Percentiles rank a stretch among this genome's conserved stretches.
Evolutionary conservation across 1,140 invertebrate genomes (phyloP).

Genomic region (Coelopa frigida): DNA sequence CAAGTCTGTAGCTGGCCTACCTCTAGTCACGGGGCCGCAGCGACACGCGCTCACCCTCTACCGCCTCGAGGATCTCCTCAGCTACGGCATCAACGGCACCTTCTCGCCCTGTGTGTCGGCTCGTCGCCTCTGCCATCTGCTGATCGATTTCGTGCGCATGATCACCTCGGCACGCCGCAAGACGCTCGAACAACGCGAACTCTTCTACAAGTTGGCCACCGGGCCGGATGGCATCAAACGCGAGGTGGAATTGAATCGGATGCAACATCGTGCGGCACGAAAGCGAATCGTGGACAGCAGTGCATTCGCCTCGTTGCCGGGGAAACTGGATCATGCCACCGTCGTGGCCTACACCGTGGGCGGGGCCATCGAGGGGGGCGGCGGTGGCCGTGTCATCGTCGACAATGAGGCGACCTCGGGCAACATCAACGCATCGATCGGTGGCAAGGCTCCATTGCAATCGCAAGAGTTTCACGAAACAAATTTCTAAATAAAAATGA

Average conservation of each 20-base stretch:
- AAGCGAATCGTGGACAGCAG: constrained; percentile 39
- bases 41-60: constrained; percentile 72
- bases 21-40: constrained; percentile 71
- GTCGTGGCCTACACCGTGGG: constrained; percentile 76
- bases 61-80: constrained; percentile 73
- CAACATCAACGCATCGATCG: not conserved
- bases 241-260: constrained; percentile 60
- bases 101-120: constrained; percentile 50
- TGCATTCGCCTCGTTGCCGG: constrained; percentile 60
- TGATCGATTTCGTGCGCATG: constrained; percentile 71
- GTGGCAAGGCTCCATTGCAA: constrained; percentile 19
- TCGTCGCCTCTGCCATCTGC: constrained; percentile 61
- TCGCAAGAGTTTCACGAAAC: constrained; percentile 42
- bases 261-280: constrained; percentile 50
- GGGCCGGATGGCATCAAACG: constrained; percentile 60
- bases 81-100: constrained; percentile 61
- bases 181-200: constrained; percentile 72
- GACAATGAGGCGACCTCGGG: not conserved
- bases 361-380: constrained; percentile 7
- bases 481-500: constrained; percentile 28
- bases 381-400: not conserved
- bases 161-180: constrained; percentile 70
- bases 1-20: constrained; percentile 52
- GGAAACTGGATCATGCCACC: constrained; percentile 89
- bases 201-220: constrained; percentile 60